These are phyloP conservation scores for Paratrypauchen microcephalus DNA, from an alignment of 2,797 vertebrate species.

Conservation along the genomic window DNA sequence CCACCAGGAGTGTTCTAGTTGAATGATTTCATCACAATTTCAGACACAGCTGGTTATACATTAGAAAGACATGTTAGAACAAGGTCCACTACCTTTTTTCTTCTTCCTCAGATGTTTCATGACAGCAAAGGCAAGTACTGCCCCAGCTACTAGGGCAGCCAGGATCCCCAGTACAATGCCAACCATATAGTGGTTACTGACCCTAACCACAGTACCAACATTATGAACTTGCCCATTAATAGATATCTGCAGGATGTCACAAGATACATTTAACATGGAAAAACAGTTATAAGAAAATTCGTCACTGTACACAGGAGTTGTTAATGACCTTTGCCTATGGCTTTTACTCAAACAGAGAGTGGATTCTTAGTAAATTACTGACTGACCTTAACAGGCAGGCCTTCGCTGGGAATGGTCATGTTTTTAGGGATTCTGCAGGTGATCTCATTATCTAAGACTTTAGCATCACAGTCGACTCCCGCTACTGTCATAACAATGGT, in stretches of 20 bases:
- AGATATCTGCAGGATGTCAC: constrained; percentile 78
- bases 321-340: too few species aligned
- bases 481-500: constrained; percentile 86
- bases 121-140: constrained; percentile 71
- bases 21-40: constrained; percentile 39
- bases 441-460: constrained; percentile 86
- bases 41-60: neutral
- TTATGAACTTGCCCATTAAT: constrained; percentile 80
- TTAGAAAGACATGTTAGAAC: constrained; percentile 45
- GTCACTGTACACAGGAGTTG: too few species aligned
- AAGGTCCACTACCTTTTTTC: constrained; percentile 79
- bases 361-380: neutral
- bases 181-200: constrained; percentile 77
- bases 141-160: constrained; percentile 77
- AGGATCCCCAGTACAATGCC: constrained; percentile 81
- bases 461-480: constrained; percentile 82
- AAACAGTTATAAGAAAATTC: neutral
- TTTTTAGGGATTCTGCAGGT: constrained; percentile 86
- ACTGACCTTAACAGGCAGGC: constrained; percentile 82
- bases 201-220: constrained; percentile 81
- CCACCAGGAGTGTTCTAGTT: constrained; percentile 55
- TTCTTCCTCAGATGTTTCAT: constrained; percentile 81
- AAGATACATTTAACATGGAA: neutral
- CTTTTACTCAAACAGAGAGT: neutral
- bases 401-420: constrained; percentile 75